Percentiles rank a stretch among this genome's conserved stretches.
Evolutionary conservation across 2,888 invertebrate genomes (phyloP).

Genomic region (Leucania comma): DNA sequence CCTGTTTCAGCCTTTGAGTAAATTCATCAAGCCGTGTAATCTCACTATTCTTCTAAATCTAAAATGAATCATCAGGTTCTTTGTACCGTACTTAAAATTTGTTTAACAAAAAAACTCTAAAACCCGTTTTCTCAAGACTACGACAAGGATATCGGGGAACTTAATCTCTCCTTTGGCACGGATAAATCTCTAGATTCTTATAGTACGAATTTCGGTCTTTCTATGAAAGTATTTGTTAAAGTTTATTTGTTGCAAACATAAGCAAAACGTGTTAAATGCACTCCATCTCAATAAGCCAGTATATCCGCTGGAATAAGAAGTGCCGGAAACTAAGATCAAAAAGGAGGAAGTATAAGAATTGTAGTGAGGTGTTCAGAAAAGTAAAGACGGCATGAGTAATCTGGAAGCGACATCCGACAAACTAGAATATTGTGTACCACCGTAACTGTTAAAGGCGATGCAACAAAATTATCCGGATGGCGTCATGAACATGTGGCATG

Average conservation of each 20-base stretch:
- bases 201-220: constrained; percentile 33
- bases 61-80: constrained; percentile 59
- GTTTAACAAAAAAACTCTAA: constrained; percentile 63
- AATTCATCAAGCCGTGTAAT: constrained; percentile 42
- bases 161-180: constrained; percentile 75
- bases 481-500: constrained; percentile 68
- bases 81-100: constrained; percentile 40
- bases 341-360: constrained; percentile 55
- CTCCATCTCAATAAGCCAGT: constrained; percentile 36
- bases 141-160: constrained; percentile 59
- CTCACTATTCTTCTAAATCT: constrained; percentile 43
- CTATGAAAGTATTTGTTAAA: constrained; percentile 47
- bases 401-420: constrained; percentile 55
- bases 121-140: constrained; percentile 71
- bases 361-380: constrained; percentile 44
- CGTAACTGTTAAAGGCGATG: constrained; percentile 67
- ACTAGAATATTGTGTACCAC: constrained; percentile 54
- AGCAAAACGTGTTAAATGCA: constrained; percentile 38
- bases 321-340: constrained; percentile 53
- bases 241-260: constrained; percentile 51
- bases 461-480: constrained; percentile 62
- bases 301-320: constrained; percentile 47
- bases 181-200: constrained; percentile 56
- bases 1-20: constrained; percentile 34
- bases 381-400: constrained; percentile 50